These are phyloP conservation scores for Neomonachus schauinslandi DNA, from an alignment of 2,113 vertebrate species.

Conservation along the genomic window DNA sequence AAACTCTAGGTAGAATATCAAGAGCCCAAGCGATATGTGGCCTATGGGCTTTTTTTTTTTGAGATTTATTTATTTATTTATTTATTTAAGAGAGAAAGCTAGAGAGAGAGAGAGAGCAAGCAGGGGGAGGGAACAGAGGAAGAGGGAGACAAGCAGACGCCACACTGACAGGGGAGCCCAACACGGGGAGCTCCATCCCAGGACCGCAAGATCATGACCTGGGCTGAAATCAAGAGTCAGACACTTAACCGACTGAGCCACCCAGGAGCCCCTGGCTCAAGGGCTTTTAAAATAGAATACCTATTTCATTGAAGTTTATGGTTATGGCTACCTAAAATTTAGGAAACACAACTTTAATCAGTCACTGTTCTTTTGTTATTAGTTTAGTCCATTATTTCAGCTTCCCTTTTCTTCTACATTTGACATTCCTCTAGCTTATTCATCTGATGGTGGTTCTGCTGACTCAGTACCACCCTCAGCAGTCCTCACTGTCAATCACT, in stretches of 20 bases:
- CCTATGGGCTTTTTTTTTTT: background rate
- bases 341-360: background rate
- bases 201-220: background rate
- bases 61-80: background rate
- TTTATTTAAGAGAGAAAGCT: background rate
- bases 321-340: background rate
- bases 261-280: background rate
- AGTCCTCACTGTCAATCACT: constrained; percentile 52
- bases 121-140: no score
- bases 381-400: background rate
- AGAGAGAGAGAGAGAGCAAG: background rate
- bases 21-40: background rate
- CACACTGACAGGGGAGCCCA: background rate
- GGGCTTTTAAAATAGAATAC: background rate
- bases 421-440: constrained; percentile 11
- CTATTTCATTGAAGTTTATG: background rate
- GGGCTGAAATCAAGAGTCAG: background rate
- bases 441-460: background rate
- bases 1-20: background rate
- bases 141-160: background rate
- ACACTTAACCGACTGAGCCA: background rate
- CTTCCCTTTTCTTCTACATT: background rate
- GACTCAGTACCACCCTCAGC: constrained; percentile 26
- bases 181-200: background rate
- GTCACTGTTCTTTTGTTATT: background rate